These are phyloP conservation scores for Euspilapteryx auroguttella DNA, from an alignment of 2,888 invertebrate species.

Conservation along the genomic window DNA sequence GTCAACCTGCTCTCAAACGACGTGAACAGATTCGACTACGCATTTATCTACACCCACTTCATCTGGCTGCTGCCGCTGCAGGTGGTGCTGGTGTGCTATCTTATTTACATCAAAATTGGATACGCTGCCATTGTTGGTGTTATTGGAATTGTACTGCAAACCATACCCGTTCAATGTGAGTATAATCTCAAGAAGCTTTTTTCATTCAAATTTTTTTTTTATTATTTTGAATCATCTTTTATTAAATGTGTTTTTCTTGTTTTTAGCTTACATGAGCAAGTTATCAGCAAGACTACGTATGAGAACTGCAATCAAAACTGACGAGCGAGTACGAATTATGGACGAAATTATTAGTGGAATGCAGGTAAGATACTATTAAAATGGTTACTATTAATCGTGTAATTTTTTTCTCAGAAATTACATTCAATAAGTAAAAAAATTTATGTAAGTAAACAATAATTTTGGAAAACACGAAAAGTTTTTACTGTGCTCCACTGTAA, in stretches of 20 bases:
- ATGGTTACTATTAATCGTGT: no score
- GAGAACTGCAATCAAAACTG: slow-evolving; percentile 83
- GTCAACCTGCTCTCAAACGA: slow-evolving; percentile 94
- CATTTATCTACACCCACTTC: slow-evolving; percentile 81
- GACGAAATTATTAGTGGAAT: slow-evolving; percentile 93
- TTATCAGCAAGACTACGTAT: slow-evolving; percentile 67
- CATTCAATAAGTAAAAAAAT: no score
- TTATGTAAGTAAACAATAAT: no score
- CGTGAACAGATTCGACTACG: slow-evolving; percentile 87
- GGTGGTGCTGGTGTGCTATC: slow-evolving; percentile 67
- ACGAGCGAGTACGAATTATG: slow-evolving; percentile 90
- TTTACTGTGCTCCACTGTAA: no score
- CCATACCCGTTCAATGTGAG: slow-evolving; percentile 83
- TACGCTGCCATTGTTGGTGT: slow-evolving; percentile 78
- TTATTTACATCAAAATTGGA: slow-evolving; percentile 77
- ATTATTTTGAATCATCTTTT: no score
- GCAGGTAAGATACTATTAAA: slow-evolving; percentile 73
- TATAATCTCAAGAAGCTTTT: no score
- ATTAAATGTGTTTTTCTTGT: no score
- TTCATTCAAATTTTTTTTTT: no score
- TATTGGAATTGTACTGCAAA: slow-evolving; percentile 71
- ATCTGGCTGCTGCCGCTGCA: slow-evolving; percentile 85
- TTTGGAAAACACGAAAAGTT: no score
- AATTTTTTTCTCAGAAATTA: no score
- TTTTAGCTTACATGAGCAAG: slow-evolving; percentile 65